Percentiles rank a stretch among this genome's conserved stretches.
Conservation (phyloP, 2,888 invertebrate species). For the Melieria picta region DNA sequence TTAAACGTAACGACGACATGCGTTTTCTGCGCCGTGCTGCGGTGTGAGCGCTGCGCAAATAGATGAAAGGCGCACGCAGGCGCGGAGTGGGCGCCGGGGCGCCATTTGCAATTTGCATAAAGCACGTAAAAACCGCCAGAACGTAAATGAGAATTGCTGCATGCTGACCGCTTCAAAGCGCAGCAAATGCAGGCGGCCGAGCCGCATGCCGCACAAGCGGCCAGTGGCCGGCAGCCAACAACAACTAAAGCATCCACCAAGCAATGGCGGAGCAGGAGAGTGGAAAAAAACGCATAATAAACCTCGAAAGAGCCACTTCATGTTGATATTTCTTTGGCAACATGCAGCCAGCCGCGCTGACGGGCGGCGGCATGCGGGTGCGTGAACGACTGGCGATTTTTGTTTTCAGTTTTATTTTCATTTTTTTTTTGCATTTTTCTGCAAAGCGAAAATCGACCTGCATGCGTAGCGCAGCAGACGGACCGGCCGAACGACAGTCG, state of each 20-base stretch:
- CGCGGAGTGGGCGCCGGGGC: not conserved
- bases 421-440: too few relatives aligned
- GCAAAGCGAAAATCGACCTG: not conserved
- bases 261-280: not conserved
- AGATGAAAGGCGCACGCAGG: not conserved
- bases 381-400: not conserved
- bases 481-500: not conserved
- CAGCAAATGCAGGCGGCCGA: constrained; percentile 12
- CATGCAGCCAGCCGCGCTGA: constrained; percentile 3
- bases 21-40: constrained; percentile 23
- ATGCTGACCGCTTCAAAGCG: constrained; percentile 34
- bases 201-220: not conserved
- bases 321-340: constrained; percentile 4
- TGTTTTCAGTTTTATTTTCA: too few relatives aligned
- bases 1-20: constrained; percentile 39
- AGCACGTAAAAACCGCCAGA: constrained; percentile 12
- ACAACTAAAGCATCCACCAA: not conserved
- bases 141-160: constrained; percentile 15
- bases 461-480: not conserved
- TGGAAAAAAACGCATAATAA: constrained; percentile 14
- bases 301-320: constrained; percentile 15
- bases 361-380: not conserved
- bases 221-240: too few relatives aligned
- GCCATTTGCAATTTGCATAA: constrained; percentile 26
- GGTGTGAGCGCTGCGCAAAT: not conserved